Percentiles rank a stretch among this genome's conserved stretches.
Conservation (phyloP, 2,797 vertebrate genomes). For the Crotalus adamanteus region DNA sequence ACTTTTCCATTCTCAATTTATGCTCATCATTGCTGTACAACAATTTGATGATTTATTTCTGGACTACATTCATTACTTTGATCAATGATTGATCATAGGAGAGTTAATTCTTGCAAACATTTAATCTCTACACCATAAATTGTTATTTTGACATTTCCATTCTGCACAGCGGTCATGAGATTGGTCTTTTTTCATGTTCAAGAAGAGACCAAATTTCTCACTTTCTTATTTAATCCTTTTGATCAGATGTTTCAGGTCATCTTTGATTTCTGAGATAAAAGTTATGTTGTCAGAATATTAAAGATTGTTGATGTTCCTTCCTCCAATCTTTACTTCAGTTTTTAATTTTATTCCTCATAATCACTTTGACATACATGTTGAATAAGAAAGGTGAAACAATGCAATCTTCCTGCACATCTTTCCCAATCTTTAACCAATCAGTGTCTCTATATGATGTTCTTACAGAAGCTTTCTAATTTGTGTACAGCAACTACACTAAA, state of each 20-base stretch:
- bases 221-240: background rate
- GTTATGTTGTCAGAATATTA: background rate
- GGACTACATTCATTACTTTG: background rate
- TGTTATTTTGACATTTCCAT: background rate
- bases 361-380: background rate
- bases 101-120: background rate
- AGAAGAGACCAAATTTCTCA: background rate
- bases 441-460: background rate
- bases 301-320: background rate
- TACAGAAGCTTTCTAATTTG: background rate
- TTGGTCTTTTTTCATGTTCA: background rate
- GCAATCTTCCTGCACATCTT: background rate
- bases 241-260: background rate
- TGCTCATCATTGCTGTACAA: background rate
- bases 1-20: background rate
- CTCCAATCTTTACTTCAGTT: background rate
- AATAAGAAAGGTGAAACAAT: background rate
- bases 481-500: background rate
- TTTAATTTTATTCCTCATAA: background rate
- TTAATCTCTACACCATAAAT: background rate
- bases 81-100: background rate
- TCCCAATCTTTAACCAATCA: background rate
- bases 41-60: background rate
- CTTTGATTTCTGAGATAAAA: background rate
- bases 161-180: background rate